A percentile compares a stretch with the other conserved stretches of the same genome.
Conservation (phyloP, 2,888 invertebrate genomes). For the Fragum sueziense region DNA sequence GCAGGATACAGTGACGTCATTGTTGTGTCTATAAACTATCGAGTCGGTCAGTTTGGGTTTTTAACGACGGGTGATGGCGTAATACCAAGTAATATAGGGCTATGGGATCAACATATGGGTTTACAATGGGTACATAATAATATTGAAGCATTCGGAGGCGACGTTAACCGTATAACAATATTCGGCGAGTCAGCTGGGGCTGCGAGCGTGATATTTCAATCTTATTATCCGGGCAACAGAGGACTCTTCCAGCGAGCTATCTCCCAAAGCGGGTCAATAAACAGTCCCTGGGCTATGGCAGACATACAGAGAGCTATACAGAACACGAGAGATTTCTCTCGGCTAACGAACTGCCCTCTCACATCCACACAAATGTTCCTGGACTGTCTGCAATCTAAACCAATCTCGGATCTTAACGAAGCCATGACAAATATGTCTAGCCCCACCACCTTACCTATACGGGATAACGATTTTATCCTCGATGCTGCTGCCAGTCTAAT, state of each 20-base stretch:
- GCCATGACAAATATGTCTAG: not conserved
- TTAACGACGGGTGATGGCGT: slow-evolving; percentile 58
- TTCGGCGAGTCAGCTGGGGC: slow-evolving; percentile 98
- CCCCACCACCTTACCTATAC: not conserved
- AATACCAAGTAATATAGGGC: slow-evolving; percentile 84
- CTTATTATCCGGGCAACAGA: slow-evolving; percentile 92
- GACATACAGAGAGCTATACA: not conserved
- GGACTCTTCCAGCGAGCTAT: slow-evolving; percentile 90
- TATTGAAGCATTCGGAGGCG: slow-evolving; percentile 85
- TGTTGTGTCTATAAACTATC: slow-evolving; percentile 65
- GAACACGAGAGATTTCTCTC: not conserved
- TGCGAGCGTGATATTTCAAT: slow-evolving; percentile 89
- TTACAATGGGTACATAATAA: slow-evolving; percentile 83
- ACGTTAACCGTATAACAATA: slow-evolving; percentile 94
- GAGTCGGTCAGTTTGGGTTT: slow-evolving; percentile 67
- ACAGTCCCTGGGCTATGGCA: slow-evolving; percentile 91
- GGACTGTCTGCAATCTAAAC: not conserved
- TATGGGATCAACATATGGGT: slow-evolving; percentile 96
- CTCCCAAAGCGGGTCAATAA: slow-evolving; percentile 95
- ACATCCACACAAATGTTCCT: not conserved
- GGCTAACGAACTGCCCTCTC: not conserved
- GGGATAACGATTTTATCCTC: slow-evolving; percentile 10
- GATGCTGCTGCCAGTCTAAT: not conserved
- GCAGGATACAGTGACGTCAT: slow-evolving; percentile 50
- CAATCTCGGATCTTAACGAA: not conserved